These are phyloP conservation scores for Hyla sarda DNA, from an alignment of 2,113 vertebrate genomes.

Conservation along the genomic window DNA sequence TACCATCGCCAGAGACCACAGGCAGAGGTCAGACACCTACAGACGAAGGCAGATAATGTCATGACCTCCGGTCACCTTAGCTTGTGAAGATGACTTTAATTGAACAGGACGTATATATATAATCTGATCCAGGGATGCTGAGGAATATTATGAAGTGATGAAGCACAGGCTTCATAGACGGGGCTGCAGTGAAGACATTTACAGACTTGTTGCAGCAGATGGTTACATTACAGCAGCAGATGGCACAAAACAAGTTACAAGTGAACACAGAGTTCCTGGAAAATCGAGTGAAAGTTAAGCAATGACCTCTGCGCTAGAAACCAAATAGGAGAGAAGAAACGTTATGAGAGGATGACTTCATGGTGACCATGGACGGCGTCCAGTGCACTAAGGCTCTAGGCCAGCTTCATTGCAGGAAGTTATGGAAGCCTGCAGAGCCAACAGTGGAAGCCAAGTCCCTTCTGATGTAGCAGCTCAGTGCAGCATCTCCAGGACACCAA, in stretches of 20 bases:
- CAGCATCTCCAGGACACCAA: background rate
- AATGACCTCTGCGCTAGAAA: background rate
- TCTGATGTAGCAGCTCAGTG: background rate
- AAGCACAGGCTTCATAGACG: background rate
- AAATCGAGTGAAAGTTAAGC: background rate
- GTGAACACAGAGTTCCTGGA: background rate
- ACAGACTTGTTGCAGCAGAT: slow-evolving; percentile 35
- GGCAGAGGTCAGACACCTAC: background rate
- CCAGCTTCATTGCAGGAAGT: background rate
- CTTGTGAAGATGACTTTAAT: background rate
- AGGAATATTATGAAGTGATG: background rate
- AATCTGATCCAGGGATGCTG: background rate
- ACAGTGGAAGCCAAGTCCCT: background rate
- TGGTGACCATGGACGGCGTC: background rate
- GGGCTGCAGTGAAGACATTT: background rate
- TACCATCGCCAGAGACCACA: background rate
- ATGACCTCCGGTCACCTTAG: background rate
- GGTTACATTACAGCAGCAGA: slow-evolving; percentile 24
- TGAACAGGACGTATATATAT: background rate
- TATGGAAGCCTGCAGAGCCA: background rate
- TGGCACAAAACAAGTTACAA: slow-evolving; percentile 24
- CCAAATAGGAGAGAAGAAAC: background rate
- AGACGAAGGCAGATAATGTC: background rate
- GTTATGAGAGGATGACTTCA: background rate
- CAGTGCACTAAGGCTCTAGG: background rate